Base-by-base conservation (phyloP, 2,888 invertebrate species). In the Parascotia fuliginaria region DNA sequence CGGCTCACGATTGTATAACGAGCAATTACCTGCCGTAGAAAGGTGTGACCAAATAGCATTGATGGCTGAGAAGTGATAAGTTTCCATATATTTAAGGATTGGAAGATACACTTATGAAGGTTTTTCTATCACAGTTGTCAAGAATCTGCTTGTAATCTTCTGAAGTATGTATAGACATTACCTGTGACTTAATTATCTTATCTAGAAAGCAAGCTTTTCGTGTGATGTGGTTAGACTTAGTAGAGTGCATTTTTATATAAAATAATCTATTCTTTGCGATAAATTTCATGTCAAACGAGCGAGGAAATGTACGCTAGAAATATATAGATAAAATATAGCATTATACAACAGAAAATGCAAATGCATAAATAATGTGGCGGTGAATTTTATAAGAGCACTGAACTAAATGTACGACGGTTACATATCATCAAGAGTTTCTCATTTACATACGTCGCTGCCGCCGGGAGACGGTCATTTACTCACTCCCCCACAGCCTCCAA, bases 391-490 rank as follows among this genome's bases (percentile, higher is more conserved):
- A 27, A 31, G 14, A 31, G 15, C 29, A 27, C 44, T 14, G 2
- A 15, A 42, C n/a, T 33, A 19, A 28, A 40, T 24, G 48, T 12
- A 42, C 42, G 54, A 48, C 51, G 51, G 59, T 24, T 7, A 24
- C 7, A 6, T 9, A 7, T 4, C 54, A 63, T 68, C 60, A 62
- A 55, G 63, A 58, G 60, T 42, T 40, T 55, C 61, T 74, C 70
- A 69, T 75, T 70, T 69, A 64, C 73, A 73, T 75, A 61, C 57
- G 63, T 65, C 66, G 48, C 56, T 61, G 60, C 62, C 59, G 60
- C 49, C 63, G 59, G 61, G 57, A 58, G 54, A 67, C 65, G 77
- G 78, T 79, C 77, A 69, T 75, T 77, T 73, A 70, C 78, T 71
- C 52, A n/a, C n/a, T n/a, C n/a, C n/a, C 52, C 56, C 56, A 55